Conservation (phyloP, 2,113 vertebrate species). For the Myotis brandtii region DNA sequence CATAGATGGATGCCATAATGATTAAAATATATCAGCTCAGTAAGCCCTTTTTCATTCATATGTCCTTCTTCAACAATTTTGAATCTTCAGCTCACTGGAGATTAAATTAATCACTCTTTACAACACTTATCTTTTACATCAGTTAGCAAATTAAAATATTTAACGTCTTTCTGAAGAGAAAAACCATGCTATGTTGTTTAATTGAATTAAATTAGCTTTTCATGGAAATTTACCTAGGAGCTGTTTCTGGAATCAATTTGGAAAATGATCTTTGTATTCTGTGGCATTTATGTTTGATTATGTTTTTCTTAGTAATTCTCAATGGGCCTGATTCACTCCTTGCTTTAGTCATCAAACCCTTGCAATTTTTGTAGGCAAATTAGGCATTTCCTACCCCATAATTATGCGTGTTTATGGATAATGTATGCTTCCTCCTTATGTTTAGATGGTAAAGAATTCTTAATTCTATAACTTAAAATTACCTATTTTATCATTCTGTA, state of each 20-base stretch:
- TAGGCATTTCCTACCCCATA: conserved; percentile 72
- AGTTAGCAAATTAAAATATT: conserved; percentile 76
- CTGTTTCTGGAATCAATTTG: conserved; percentile 82
- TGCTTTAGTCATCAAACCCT: conserved; percentile 70
- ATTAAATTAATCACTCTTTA: conserved; percentile 57
- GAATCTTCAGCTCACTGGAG: conserved; percentile 33
- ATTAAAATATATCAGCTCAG: background rate
- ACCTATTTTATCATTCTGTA: background rate
- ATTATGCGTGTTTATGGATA: conserved; percentile 64
- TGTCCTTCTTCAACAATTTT: background rate
- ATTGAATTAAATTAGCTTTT: conserved; percentile 79
- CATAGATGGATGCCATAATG: background rate
- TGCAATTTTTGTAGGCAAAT: conserved; percentile 71
- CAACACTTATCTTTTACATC: conserved; percentile 75
- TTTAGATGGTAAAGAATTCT: conserved; percentile 29
- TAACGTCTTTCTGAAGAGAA: conserved; percentile 74
- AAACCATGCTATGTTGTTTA: conserved; percentile 74
- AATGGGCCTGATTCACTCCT: conserved; percentile 56
- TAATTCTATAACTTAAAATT: conserved; percentile 3
- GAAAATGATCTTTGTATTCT: conserved; percentile 78
- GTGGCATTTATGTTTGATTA: conserved; percentile 77
- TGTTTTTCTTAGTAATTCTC: conserved; percentile 81
- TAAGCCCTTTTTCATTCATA: conserved; percentile 8
- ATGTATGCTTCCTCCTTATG: conserved; percentile 40
- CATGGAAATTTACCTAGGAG: conserved; percentile 79